Percentiles rank a stretch among this genome's conserved stretches.
phyloP scores from a whole-genome alignment of 2,113 vertebrate genomes.

The Nyctibius bracteatus region DNA sequence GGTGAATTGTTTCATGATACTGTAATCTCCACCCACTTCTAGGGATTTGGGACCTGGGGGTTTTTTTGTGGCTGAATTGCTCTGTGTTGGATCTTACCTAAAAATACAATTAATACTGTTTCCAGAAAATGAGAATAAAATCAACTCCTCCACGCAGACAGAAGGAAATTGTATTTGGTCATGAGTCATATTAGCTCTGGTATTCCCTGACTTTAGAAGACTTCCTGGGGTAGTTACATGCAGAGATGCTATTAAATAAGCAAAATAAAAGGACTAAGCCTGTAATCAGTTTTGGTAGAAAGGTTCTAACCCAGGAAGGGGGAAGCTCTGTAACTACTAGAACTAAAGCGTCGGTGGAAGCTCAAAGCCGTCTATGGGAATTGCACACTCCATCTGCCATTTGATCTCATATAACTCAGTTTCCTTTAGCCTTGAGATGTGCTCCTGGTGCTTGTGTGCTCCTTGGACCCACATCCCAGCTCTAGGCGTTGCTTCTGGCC shows the following conservation, averaged over 20 bases:
- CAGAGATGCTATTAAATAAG: background rate
- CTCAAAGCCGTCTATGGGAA: background rate
- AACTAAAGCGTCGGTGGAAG: background rate
- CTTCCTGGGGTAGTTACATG: background rate
- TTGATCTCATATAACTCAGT: background rate
- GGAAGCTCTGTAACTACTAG: background rate
- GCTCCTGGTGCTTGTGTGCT: background rate
- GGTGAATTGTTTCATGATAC: background rate
- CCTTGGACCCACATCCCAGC: background rate
- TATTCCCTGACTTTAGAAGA: background rate
- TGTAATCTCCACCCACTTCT: background rate
- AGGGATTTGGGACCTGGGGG: background rate
- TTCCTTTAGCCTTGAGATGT: background rate
- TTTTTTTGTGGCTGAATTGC: background rate
- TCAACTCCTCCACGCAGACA: background rate
- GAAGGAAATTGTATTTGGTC: background rate
- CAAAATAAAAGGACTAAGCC: background rate
- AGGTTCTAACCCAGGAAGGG: background rate
- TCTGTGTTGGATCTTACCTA: background rate
- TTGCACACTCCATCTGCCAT: background rate
- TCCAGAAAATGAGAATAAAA: background rate
- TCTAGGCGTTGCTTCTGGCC: background rate
- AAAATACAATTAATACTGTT: background rate
- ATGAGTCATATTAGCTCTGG: background rate
- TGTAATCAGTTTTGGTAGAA: background rate